Conservation (phyloP, 2,888 invertebrate species). For the Nowickia ferox region DNA sequence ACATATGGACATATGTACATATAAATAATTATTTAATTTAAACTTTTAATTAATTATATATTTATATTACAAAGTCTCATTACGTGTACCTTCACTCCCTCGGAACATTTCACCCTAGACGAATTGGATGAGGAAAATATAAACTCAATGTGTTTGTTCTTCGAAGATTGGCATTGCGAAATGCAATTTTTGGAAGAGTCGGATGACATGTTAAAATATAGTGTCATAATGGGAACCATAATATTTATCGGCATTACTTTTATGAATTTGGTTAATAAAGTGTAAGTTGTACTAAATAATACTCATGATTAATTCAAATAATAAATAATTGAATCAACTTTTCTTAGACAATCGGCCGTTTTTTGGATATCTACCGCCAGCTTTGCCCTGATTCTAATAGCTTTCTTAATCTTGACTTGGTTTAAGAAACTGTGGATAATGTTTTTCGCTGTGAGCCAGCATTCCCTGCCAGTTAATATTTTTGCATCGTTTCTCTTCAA, state of each 20-base stretch:
- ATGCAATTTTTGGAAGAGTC: constrained; percentile 88
- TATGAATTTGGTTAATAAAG: constrained; percentile 86
- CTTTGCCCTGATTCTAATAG: constrained; percentile 83
- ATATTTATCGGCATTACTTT: constrained; percentile 86
- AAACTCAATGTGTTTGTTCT: constrained; percentile 86
- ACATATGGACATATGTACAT: no score
- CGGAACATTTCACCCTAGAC: constrained; percentile 74
- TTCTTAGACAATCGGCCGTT: constrained; percentile 55
- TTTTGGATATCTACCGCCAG: constrained; percentile 77
- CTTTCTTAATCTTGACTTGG: constrained; percentile 89
- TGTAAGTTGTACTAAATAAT: constrained; percentile 75
- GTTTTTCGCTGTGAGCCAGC: constrained; percentile 75
- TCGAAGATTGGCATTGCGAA: constrained; percentile 87
- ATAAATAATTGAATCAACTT: no score
- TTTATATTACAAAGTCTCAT: neutral
- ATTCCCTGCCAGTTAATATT: constrained; percentile 83
- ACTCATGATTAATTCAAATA: neutral
- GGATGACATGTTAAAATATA: constrained; percentile 94
- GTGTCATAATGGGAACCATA: constrained; percentile 86
- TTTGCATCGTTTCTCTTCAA: constrained; percentile 85
- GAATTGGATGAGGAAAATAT: constrained; percentile 81
- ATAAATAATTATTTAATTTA: neutral
- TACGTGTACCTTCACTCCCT: neutral
- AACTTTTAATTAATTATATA: neutral
- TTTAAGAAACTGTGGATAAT: constrained; percentile 89